phyloP scores from a whole-genome alignment of 2,797 vertebrate genomes.

The Psittacula derbiana region DNA sequence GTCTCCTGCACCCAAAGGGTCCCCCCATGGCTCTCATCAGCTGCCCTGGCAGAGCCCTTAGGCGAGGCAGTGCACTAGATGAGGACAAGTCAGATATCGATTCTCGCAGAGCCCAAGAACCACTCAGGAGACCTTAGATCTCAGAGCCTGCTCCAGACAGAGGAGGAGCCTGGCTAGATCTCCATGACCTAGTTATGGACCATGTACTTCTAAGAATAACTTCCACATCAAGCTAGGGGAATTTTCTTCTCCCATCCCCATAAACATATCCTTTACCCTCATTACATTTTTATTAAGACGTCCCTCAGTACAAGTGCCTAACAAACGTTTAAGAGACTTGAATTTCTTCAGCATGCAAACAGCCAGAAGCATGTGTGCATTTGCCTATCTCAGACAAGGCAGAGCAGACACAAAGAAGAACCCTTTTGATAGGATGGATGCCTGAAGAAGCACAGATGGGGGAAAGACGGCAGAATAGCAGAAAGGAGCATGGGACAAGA shows the following conservation, averaged over 20 bases:
- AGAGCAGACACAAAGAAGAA: constrained; percentile 35
- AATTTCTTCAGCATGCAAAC: neutral
- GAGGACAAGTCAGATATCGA: accelerated
- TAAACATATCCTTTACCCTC: constrained; percentile 49
- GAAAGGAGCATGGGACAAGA: neutral
- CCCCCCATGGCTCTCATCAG: accelerated
- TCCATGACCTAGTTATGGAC: constrained; percentile 61
- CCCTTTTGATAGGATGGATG: neutral
- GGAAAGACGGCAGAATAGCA: neutral
- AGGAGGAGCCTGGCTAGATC: constrained; percentile 57
- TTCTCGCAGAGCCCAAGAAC: neutral
- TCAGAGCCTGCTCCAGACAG: neutral
- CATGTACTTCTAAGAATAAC: constrained; percentile 59
- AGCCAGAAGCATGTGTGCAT: neutral
- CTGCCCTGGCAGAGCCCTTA: neutral
- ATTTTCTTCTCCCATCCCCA: constrained; percentile 20
- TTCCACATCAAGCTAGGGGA: constrained; percentile 22
- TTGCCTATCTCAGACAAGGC: neutral
- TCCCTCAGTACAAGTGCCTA: neutral
- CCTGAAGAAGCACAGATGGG: neutral
- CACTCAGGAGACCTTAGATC: neutral
- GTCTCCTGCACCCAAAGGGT: neutral
- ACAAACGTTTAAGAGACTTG: neutral
- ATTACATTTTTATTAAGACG: constrained; percentile 12
- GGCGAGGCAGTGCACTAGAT: accelerated